Conservation (phyloP, 2,113 vertebrate species). For the Isurus oxyrinchus region DNA sequence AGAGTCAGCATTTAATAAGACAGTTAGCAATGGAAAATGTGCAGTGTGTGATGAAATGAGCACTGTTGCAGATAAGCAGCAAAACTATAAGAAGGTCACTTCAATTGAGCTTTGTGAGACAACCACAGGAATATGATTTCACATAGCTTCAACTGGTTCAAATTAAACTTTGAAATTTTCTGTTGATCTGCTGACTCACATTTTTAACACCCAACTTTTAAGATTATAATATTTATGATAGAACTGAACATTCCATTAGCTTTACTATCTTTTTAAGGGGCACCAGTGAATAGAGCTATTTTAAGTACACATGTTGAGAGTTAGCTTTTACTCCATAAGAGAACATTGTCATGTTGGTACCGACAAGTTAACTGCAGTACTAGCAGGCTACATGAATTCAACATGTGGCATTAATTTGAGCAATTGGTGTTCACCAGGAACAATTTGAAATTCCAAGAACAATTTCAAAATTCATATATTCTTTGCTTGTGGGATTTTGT, state of each 20-base stretch:
- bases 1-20: background rate
- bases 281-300: background rate
- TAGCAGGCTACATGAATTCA: background rate
- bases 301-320: background rate
- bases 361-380: background rate
- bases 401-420: conserved; percentile 27
- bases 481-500: conserved; percentile 5
- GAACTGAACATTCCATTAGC: background rate
- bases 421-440: conserved; percentile 18
- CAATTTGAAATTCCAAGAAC: background rate
- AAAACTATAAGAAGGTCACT: background rate
- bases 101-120: background rate
- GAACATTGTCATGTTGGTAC: background rate
- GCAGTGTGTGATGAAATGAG: background rate
- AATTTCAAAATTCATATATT: conserved; percentile 24
- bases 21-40: background rate
- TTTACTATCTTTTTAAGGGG: background rate
- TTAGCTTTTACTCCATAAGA: background rate
- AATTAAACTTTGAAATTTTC: background rate
- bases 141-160: background rate
- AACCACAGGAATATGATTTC: background rate
- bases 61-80: background rate
- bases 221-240: background rate
- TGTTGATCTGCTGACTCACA: too few species aligned
- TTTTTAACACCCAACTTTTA: background rate